phyloP scores from a whole-genome alignment of 2,888 invertebrate species.

The Lithophane socia region DNA sequence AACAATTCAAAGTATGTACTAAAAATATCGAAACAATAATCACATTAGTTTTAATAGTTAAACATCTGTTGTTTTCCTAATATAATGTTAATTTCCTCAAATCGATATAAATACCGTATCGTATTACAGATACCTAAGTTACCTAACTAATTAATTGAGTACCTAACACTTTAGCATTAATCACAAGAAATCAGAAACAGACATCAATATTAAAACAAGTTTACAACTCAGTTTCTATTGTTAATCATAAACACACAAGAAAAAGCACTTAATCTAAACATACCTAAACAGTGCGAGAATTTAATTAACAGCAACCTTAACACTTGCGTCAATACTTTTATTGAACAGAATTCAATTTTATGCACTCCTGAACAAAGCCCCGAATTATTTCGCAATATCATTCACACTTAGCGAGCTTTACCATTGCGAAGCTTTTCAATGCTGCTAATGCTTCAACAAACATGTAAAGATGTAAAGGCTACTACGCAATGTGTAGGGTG shows the following conservation, averaged over 20 bases:
- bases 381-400: slow-evolving; percentile 64
- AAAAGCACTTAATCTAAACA: slow-evolving; percentile 51
- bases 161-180: neutral
- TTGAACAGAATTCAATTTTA: slow-evolving; percentile 78
- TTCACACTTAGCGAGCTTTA: slow-evolving; percentile 62
- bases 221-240: neutral
- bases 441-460: slow-evolving; percentile 64
- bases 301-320: slow-evolving; percentile 67
- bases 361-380: slow-evolving; percentile 67
- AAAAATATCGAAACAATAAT: neutral
- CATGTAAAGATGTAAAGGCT: slow-evolving; percentile 51
- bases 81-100: neutral
- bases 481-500: slow-evolving; percentile 68
- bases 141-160: neutral
- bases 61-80: neutral
- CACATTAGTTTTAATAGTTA: neutral
- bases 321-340: slow-evolving; percentile 73
- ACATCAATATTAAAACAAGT: slow-evolving; percentile 14
- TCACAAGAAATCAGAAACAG: slow-evolving; percentile 3
- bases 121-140: neutral
- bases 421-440: slow-evolving; percentile 64
- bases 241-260: slow-evolving; percentile 26
- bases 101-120: neutral
- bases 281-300: slow-evolving; percentile 66
- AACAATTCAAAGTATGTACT: neutral